A percentile compares a stretch with the other conserved stretches of the same genome.
These are phyloP conservation scores for Cataglyphis hispanica DNA, from an alignment of 1,140 invertebrate genomes.

Conservation along the genomic window DNA sequence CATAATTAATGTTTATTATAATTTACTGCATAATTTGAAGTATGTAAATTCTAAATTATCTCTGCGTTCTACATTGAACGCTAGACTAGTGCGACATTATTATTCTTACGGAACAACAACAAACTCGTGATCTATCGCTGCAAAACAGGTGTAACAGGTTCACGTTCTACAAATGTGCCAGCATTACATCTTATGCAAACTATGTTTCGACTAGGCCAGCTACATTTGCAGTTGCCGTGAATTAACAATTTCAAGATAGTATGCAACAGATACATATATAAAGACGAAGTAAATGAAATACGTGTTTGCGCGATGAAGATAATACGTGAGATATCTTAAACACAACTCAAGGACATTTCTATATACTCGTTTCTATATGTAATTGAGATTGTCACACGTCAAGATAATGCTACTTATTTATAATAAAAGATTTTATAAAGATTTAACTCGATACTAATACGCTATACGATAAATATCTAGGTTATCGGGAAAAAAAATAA, in stretches of 20 bases:
- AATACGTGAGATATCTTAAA: conserved; percentile 26
- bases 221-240: conserved; percentile 38
- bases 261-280: conserved; percentile 51
- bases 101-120: conserved; percentile 49
- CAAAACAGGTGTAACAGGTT: conserved; percentile 48
- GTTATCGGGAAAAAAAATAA: neutral
- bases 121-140: conserved; percentile 35
- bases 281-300: conserved; percentile 42
- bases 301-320: conserved; percentile 13
- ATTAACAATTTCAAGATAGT: conserved; percentile 48
- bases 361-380: neutral
- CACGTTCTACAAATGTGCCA: conserved; percentile 43
- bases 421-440: neutral
- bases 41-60: conserved; percentile 24
- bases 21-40: neutral
- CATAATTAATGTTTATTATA: neutral
- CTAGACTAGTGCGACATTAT: conserved; percentile 12
- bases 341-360: neutral
- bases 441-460: neutral
- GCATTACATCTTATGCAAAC: conserved; percentile 37
- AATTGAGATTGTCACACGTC: neutral
- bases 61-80: neutral
- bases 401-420: neutral
- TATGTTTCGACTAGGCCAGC: conserved; percentile 39
- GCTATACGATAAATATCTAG: neutral